Evolutionary conservation across 2,113 vertebrate genomes (phyloP), one percentile per base, ranked within the genome.

Genomic region (Phrynosoma platyrhinos): DNA sequence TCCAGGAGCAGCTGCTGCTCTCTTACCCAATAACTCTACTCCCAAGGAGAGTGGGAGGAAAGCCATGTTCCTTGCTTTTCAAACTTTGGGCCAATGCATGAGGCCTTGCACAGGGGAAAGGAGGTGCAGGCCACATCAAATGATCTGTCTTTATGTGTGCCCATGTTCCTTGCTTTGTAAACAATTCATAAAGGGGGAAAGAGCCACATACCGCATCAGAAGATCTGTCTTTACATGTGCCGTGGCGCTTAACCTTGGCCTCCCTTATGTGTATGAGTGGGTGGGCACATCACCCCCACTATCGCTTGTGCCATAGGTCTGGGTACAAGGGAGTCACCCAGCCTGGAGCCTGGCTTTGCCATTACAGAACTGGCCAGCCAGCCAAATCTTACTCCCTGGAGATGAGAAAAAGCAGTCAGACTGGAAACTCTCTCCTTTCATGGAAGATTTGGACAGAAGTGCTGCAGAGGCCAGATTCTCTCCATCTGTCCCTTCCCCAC

Each of bases 391-490:
- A 12, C 32, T 81, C 79, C 79, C 79, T 42, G 21, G 79, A 58
- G 78, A 79, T 52, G 78, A 16, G 20, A 10, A 42, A 36, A 66
- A 36, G 58, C 58, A 81, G 25, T n/a, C 79, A 81, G 79, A 64
- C 68, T 75, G 79, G 71, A 9, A 64, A 76, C 72, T 36, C 69
- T 5, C 71, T 82, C 80, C 87, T 83, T 88, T 88, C 80, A 88
- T 88, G 87, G 87, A 23, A 66, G 80, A 69, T 13, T 12, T 64
- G 69, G 40, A 75, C 53, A 36, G 2, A 40, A 71, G 27, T 76
- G 68, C 32, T 47, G n/a, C 32, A 68, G 36, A 14, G 40, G 20
- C 42, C 75, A 8, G 40, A 18, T 23, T 58, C 52, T 4, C 68
- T 5, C 18, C 25, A 27, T 30, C 25, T 9, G 25, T 30, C 4